Conservation (phyloP, 1,140 invertebrate genomes). For the Leucophenga varia region DNA sequence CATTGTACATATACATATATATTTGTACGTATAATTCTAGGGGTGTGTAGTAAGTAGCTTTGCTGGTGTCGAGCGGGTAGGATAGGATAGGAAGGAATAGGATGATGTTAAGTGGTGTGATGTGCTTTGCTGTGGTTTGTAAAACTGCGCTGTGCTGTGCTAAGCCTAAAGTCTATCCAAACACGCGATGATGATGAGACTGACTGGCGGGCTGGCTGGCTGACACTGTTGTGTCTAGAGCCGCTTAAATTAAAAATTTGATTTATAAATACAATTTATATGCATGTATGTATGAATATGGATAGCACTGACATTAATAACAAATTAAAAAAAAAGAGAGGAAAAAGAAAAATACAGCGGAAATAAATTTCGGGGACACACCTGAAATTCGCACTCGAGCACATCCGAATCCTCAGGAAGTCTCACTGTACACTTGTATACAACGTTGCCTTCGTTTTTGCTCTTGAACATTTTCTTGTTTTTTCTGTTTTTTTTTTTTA, state of each 20-base stretch:
- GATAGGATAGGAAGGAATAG: no score
- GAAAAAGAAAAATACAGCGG: slow-evolving; percentile 23
- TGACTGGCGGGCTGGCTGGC: no score
- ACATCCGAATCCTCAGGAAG: slow-evolving; percentile 93
- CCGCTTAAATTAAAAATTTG: not conserved
- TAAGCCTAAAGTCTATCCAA: no score
- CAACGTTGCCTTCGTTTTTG: slow-evolving; percentile 79
- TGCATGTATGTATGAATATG: slow-evolving; percentile 20
- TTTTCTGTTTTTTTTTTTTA: slow-evolving; percentile 2
- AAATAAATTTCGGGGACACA: slow-evolving; percentile 56
- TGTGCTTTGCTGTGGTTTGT: no score
- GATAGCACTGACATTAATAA: slow-evolving; percentile 8
- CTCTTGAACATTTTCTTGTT: slow-evolving; percentile 61
- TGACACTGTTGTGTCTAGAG: no score
- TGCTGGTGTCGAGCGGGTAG: no score
- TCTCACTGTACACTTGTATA: slow-evolving; percentile 91
- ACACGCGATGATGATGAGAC: no score
- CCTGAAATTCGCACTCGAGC: slow-evolving; percentile 94
- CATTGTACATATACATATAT: no score
- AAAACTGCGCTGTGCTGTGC: no score
- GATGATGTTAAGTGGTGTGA: no score
- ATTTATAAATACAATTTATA: not conserved
- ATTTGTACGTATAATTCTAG: no score
- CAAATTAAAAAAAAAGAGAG: slow-evolving; percentile 8
- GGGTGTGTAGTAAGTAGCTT: no score